Percentiles rank a stretch among this genome's conserved stretches.
Conservation (phyloP, 2,888 invertebrate genomes). For the Tigriopus californicus region DNA sequence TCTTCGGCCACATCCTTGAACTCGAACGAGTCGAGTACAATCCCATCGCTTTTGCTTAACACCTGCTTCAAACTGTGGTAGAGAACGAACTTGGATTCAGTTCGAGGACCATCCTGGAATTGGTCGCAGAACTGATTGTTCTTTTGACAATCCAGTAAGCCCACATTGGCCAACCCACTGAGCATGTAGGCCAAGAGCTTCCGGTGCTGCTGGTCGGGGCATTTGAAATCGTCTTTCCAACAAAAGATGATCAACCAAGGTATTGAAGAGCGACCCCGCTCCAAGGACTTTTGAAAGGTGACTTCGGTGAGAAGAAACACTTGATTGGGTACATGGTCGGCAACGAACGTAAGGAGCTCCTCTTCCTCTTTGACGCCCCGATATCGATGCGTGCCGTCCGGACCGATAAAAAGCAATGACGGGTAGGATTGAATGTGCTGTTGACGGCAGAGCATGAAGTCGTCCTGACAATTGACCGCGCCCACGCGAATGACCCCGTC, state of each 20-base stretch:
- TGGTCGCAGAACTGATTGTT: too few species aligned
- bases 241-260: conserved; percentile 2
- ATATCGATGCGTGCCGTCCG: neutral
- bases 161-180: conserved; percentile 33
- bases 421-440: conserved; percentile 57
- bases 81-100: too few species aligned
- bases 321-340: neutral
- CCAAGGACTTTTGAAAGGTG: neutral
- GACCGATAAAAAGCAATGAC: conserved; percentile 42
- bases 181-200: conserved; percentile 21
- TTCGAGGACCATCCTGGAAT: too few species aligned
- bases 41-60: too few species aligned
- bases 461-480: conserved; percentile 72
- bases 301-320: neutral
- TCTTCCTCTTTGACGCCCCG: neutral
- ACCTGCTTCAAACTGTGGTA: too few species aligned
- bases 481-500: conserved; percentile 60
- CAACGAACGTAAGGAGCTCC: neutral
- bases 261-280: neutral
- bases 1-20: conserved; percentile 37
- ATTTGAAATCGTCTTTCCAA: neutral
- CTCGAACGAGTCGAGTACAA: too few species aligned
- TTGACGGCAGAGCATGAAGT: conserved; percentile 53
- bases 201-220: neutral
- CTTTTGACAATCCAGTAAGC: conserved; percentile 32